These are phyloP conservation scores for Zingel zingel DNA, from an alignment of 2,113 vertebrate genomes.

Conservation along the genomic window DNA sequence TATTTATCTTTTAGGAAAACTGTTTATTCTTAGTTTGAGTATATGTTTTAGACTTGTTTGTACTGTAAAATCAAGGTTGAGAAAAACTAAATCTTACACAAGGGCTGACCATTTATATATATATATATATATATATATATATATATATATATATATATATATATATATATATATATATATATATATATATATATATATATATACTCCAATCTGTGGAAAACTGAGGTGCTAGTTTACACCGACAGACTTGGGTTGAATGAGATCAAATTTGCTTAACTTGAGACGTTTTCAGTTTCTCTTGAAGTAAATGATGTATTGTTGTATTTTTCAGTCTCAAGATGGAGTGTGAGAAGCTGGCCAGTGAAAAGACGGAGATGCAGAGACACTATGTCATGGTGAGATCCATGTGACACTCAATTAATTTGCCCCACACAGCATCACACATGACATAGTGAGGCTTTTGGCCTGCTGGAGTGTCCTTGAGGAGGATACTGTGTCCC, in stretches of 20 bases:
- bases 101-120: background rate
- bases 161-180: too few species aligned
- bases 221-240: background rate
- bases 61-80: background rate
- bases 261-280: background rate
- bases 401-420: constrained; percentile 22
- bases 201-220: background rate
- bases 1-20: constrained; percentile 22
- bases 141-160: too few species aligned
- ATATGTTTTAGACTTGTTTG: background rate
- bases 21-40: constrained; percentile 4
- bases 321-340: constrained; percentile 90
- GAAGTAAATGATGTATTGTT: constrained; percentile 22
- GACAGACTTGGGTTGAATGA: background rate
- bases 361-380: constrained; percentile 99
- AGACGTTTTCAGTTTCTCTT: background rate
- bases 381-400: constrained; percentile 98
- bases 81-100: background rate
- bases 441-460: background rate
- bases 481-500: constrained; percentile 22
- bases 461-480: constrained; percentile 10
- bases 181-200: too few species aligned
- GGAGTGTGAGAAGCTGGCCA: constrained; percentile 98
- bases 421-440: constrained; percentile 1
- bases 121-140: too few species aligned